Conservation (phyloP, 2,888 invertebrate species). For the Brachypterus glaber region DNA sequence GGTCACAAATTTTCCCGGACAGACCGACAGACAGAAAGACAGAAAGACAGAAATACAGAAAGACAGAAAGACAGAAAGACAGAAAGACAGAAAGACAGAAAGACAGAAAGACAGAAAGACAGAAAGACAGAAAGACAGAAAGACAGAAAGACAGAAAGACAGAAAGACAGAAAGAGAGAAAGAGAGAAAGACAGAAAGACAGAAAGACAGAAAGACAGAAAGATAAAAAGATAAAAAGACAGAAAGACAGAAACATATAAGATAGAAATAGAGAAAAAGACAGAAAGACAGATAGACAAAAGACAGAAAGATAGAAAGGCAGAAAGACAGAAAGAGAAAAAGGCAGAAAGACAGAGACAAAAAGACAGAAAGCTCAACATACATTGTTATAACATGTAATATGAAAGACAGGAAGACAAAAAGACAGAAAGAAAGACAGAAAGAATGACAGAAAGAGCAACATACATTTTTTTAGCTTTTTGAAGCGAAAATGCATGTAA, state of each 20-base stretch:
- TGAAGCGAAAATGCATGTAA: too few relatives aligned
- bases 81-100: too few relatives aligned
- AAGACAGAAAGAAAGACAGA: too few relatives aligned
- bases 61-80: too few relatives aligned
- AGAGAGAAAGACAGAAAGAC: neutral
- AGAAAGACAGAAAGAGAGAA: slow-evolving; percentile 1
- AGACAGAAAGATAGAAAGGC: neutral
- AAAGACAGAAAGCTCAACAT: too few relatives aligned
- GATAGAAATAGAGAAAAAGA: neutral
- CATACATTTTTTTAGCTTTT: too few relatives aligned
- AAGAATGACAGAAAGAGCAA: too few relatives aligned
- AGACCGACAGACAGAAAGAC: too few relatives aligned
- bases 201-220: neutral
- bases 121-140: neutral
- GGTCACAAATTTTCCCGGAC: too few relatives aligned
- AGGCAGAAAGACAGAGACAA: neutral
- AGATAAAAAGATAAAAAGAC: neutral
- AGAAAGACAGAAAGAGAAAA: slow-evolving; percentile 1
- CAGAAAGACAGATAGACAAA: neutral
- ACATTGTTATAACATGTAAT: too few relatives aligned
- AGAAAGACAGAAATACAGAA: too few relatives aligned
- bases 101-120: neutral
- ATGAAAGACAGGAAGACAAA: too few relatives aligned
- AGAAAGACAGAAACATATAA: slow-evolving; percentile 2
- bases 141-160: neutral